Conservation (phyloP, 2,797 vertebrate species). For the Phataginus tetradactyla region DNA sequence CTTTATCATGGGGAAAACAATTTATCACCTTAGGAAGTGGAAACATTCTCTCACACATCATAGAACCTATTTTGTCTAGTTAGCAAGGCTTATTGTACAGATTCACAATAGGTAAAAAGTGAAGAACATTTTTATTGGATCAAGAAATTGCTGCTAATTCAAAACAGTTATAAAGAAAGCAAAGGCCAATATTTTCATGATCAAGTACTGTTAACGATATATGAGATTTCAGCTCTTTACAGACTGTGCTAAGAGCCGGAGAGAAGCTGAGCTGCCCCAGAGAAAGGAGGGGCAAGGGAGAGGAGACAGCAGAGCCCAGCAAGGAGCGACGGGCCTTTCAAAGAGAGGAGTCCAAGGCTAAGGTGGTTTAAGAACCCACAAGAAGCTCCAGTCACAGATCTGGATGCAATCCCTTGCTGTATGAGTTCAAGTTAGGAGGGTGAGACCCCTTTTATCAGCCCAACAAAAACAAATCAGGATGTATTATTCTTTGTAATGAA, state of each 20-base stretch:
- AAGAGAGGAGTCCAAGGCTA: neutral
- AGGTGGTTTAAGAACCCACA: neutral
- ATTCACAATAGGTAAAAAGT: conserved; percentile 31
- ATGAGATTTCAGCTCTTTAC: neutral
- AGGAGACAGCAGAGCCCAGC: neutral
- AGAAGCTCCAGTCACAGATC: no score
- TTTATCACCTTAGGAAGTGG: conserved; percentile 24
- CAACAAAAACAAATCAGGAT: neutral
- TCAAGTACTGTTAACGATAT: neutral
- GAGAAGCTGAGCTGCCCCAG: neutral
- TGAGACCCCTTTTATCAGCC: neutral
- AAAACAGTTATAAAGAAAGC: conserved; percentile 48
- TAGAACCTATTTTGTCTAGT: conserved; percentile 15
- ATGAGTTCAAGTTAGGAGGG: neutral
- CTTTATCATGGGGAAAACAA: conserved; percentile 44
- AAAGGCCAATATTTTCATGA: conserved; percentile 11
- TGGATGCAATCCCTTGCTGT: neutral
- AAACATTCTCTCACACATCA: neutral
- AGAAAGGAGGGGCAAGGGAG: neutral
- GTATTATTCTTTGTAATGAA: neutral
- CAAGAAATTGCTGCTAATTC: conserved; percentile 51
- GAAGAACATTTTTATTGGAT: neutral
- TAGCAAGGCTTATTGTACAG: conserved; percentile 41
- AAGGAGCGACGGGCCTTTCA: neutral
- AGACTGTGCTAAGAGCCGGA: neutral